These are phyloP conservation scores for Euphonia xanthogaster DNA, from an alignment of 2,797 vertebrate species.

Conservation along the genomic window DNA sequence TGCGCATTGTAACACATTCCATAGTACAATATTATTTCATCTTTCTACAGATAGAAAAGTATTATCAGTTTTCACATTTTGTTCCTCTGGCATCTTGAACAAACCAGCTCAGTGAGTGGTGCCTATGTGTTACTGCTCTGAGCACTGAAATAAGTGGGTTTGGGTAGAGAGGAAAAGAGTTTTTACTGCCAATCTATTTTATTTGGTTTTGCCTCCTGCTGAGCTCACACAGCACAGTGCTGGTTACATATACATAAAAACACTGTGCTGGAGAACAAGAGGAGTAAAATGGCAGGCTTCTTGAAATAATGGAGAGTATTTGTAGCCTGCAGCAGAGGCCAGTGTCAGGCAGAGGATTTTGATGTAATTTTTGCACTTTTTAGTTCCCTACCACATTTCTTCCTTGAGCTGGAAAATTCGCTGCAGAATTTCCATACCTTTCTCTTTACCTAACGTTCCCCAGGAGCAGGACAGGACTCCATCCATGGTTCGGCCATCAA, in stretches of 20 bases:
- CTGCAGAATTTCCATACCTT: neutral
- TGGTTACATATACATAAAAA: neutral
- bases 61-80: neutral
- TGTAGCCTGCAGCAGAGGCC: neutral
- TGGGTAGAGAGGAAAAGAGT: neutral
- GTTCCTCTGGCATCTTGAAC: neutral
- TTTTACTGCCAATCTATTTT: neutral
- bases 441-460: neutral
- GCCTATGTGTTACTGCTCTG: neutral
- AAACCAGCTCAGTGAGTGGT: neutral
- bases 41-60: neutral
- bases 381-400: neutral
- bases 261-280: neutral
- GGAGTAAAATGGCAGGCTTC: neutral
- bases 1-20: neutral
- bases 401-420: neutral
- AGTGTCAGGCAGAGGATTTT: neutral
- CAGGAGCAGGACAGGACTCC: neutral
- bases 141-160: neutral
- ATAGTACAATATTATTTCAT: neutral
- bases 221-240: neutral
- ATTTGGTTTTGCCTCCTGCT: neutral
- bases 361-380: neutral
- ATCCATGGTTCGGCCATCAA: neutral
- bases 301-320: neutral